Percentiles rank a stretch among this genome's conserved stretches.
These are phyloP conservation scores for Lateolabrax maculatus DNA, from an alignment of 2,797 vertebrate genomes.

Conservation along the genomic window DNA sequence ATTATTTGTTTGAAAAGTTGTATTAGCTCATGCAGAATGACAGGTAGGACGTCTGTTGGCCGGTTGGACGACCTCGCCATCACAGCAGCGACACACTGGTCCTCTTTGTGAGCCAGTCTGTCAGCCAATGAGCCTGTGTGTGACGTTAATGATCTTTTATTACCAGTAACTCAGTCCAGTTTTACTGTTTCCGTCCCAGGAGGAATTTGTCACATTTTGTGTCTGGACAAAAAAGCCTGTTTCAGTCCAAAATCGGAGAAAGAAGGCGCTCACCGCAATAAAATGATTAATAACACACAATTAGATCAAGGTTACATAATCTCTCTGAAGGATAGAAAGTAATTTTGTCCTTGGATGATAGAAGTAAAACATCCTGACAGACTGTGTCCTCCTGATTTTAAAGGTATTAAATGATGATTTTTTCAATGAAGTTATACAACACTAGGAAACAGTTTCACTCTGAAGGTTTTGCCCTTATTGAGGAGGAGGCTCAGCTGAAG, in stretches of 20 bases:
- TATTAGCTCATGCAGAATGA: not conserved
- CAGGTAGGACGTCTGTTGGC: not conserved
- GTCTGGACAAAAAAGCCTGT: constrained; percentile 10
- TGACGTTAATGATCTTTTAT: constrained; percentile 44
- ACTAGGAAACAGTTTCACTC: constrained; percentile 18
- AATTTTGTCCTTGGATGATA: constrained; percentile 36
- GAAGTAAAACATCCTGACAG: constrained; percentile 15
- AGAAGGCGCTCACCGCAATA: not conserved
- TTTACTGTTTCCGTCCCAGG: constrained; percentile 22
- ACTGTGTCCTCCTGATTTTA: constrained; percentile 2
- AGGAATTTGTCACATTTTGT: constrained; percentile 40
- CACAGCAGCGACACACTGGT: not conserved
- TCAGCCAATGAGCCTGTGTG: constrained; percentile 9
- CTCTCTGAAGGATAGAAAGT: constrained; percentile 17
- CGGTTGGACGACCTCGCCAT: not conserved
- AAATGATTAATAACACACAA: constrained; percentile 26
- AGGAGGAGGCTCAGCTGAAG: constrained; percentile 8
- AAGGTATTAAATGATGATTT: not conserved
- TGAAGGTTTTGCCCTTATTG: constrained; percentile 16
- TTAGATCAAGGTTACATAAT: constrained; percentile 28
- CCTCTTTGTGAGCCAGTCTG: constrained; percentile 11
- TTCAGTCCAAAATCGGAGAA: not conserved
- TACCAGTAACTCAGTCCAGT: constrained; percentile 10
- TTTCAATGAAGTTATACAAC: constrained; percentile 13
- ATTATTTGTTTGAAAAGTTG: not conserved